Percentiles rank a stretch among this genome's conserved stretches.
Evolutionary conservation across 1,140 invertebrate species (phyloP).

Genomic region (Bombus impatiens): DNA sequence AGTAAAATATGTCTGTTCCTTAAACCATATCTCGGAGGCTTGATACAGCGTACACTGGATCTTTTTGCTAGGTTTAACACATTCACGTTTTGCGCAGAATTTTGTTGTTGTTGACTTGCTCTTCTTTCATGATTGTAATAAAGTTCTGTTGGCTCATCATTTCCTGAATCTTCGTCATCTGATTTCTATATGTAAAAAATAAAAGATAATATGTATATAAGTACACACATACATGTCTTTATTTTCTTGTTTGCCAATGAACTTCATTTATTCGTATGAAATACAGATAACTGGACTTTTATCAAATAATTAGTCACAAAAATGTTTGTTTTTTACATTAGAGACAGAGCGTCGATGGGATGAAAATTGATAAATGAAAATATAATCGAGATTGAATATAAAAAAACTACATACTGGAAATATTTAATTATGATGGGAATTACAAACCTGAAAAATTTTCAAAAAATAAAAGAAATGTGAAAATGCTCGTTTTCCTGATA

Average conservation of each 20-base stretch:
- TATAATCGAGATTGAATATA: too few species aligned
- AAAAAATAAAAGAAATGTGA: too few species aligned
- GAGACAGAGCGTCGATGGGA: too few species aligned
- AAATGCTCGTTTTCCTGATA: too few species aligned
- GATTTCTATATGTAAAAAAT: slow-evolving; percentile 85
- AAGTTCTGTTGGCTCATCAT: slow-evolving; percentile 93
- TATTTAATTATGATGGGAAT: too few species aligned
- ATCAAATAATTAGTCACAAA: not conserved
- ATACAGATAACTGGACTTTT: not conserved
- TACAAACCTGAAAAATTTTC: too few species aligned
- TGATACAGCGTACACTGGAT: slow-evolving; percentile 62
- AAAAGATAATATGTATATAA: not conserved
- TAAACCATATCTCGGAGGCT: slow-evolving; percentile 57
- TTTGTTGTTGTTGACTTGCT: slow-evolving; percentile 75
- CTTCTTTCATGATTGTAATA: slow-evolving; percentile 82
- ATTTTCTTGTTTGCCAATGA: not conserved
- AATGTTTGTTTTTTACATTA: not conserved
- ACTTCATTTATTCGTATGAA: not conserved
- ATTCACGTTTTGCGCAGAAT: slow-evolving; percentile 68
- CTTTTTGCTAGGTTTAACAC: slow-evolving; percentile 63
- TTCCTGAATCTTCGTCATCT: slow-evolving; percentile 96
- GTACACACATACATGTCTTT: not conserved
- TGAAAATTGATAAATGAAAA: too few species aligned
- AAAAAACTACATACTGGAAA: too few species aligned
- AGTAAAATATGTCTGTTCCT: slow-evolving; percentile 56